Conservation (phyloP, 2,797 vertebrate species). For the Smutsia gigantea region DNA sequence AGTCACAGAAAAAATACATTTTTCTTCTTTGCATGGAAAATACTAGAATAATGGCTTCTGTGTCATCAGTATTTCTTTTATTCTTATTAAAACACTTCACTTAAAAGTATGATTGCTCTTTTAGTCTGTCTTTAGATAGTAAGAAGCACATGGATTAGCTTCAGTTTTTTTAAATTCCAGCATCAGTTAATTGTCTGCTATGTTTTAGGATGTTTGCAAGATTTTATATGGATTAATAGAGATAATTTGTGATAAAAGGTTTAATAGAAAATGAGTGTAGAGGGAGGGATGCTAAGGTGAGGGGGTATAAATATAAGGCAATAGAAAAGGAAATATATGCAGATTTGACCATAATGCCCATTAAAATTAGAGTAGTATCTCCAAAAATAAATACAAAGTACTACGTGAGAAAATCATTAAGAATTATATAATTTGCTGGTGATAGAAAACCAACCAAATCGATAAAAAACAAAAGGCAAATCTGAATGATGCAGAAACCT, state of each 20-base stretch:
- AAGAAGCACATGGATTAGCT: neutral
- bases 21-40: neutral
- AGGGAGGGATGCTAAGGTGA: neutral
- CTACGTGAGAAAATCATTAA: neutral
- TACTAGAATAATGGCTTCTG: neutral
- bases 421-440: neutral
- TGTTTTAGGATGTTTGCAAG: constrained; percentile 1
- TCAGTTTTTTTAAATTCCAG: neutral
- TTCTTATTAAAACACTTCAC: neutral
- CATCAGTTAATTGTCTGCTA: neutral
- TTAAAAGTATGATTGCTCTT: neutral
- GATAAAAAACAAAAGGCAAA: neutral
- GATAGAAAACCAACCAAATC: neutral
- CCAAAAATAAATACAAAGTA: neutral
- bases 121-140: neutral
- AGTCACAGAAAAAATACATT: neutral
- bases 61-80: neutral
- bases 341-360: neutral
- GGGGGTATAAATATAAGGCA: neutral
- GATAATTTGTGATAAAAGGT: neutral
- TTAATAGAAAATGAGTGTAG: neutral
- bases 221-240: neutral
- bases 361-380: neutral
- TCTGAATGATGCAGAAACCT: neutral
- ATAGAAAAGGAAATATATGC: neutral